Conservation (phyloP, 53 echinoderm and acorn worm genomes). For the Zoroaster sp. region DNA sequence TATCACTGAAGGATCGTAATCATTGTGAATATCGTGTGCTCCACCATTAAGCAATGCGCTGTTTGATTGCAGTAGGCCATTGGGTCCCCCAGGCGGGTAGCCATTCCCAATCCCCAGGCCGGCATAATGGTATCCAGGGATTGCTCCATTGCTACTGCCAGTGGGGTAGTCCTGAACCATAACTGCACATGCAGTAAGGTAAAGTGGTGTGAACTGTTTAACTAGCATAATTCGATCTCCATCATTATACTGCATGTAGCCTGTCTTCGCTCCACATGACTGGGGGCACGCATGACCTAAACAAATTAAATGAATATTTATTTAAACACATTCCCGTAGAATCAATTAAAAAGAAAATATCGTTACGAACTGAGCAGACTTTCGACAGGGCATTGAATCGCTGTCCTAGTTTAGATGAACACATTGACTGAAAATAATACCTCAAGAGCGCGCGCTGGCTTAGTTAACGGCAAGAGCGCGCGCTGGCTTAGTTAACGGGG, state of each 20-base stretch:
- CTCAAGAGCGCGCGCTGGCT: too few relatives aligned
- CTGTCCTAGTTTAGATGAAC: too few relatives aligned
- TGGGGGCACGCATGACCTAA: slow-evolving; percentile 83
- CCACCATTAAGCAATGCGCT: background rate
- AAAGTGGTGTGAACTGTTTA: slow-evolving; percentile 93
- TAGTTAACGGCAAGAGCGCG: too few relatives aligned
- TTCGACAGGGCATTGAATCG: too few relatives aligned
- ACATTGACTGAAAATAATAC: too few relatives aligned
- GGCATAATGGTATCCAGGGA: background rate
- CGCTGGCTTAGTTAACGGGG: too few relatives aligned
- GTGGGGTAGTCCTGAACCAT: slow-evolving; percentile 14
- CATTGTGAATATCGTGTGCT: background rate
- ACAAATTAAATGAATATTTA: too few relatives aligned
- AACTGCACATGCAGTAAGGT: slow-evolving; percentile 86
- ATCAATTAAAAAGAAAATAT: too few relatives aligned
- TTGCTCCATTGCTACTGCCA: slow-evolving; percentile 6
- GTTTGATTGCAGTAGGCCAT: background rate
- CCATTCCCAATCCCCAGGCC: slow-evolving; percentile 33
- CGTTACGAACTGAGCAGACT: too few relatives aligned
- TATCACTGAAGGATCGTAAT: slow-evolving; percentile 76
- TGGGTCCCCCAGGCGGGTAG: slow-evolving; percentile 18
- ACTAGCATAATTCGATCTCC: slow-evolving; percentile 85
- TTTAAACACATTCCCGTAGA: too few relatives aligned
- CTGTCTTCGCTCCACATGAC: slow-evolving; percentile 91
- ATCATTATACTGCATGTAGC: slow-evolving; percentile 87